Base-by-base conservation (phyloP, 2,888 invertebrate species). In the Scaptomyza cyrtandrae region DNA sequence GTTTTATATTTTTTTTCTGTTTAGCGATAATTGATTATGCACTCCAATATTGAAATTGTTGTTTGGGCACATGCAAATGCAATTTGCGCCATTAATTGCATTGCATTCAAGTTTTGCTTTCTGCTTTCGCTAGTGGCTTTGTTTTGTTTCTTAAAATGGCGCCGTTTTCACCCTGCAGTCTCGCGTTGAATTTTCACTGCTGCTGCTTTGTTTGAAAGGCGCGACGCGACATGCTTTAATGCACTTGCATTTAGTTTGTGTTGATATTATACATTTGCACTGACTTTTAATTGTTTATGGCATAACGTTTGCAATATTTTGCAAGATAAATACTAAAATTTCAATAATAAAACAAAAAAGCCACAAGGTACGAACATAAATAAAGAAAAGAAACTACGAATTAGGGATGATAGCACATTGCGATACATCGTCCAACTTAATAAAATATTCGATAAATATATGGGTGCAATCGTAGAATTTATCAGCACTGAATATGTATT, bases 121-220 rank as follows among this genome's bases (percentile, higher is more conserved):
- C 78, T 70, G 68, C 71, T 57, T 65, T 80, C 69, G 68, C 75
- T 76, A 71, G 64, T 83, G 80, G 84, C 80, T 87, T 73, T 88
- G 88, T 89, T 90, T 83, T 85, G 89, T 85, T 91, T 91, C 90
- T 89, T 89, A 91, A 91, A 91, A 91, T 91, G 91, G 91, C 91
- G 91, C 91, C 91, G 91, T 91, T 91, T 91, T 86, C 86, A 89
- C 81, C 75, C 58, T 54, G 76, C 76, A 76, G 76, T 75, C 75
- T 78, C 70, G 76, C 70, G 69, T 71, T 71, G 48, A 71, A 73
- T 78, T 88, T 85, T 82, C 78, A 84, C 79, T 74, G 60, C 76
- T 77, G 62, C 65, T 76, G 74, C 85, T 84, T 88, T 84, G 81
- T 80, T 84, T 61, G 74, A 80, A 67, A 63, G 67, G 45, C 67